Conservation (phyloP, 2,113 vertebrate species). For the Anhinga rufa region DNA sequence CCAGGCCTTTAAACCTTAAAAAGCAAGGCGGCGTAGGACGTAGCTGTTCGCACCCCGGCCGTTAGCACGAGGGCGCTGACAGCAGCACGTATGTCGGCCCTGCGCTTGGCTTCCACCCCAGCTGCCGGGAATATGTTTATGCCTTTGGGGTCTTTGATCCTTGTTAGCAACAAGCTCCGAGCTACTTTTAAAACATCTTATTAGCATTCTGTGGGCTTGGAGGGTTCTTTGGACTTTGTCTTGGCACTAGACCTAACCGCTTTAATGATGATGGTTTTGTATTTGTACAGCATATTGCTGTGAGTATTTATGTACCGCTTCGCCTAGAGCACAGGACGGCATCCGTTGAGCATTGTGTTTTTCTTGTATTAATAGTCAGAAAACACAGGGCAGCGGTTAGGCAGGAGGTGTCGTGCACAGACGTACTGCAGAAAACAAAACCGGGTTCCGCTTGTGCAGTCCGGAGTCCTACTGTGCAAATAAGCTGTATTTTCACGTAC, state of each 20-base stretch:
- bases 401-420: background rate
- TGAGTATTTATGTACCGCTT: background rate
- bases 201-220: background rate
- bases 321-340: background rate
- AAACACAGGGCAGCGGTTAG: background rate
- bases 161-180: background rate
- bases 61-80: background rate
- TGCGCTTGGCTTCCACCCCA: background rate
- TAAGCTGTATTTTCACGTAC: background rate
- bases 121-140: background rate
- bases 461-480: background rate
- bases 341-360: background rate
- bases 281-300: background rate
- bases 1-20: background rate
- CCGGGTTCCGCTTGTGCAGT: background rate
- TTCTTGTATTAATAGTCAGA: background rate
- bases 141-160: background rate
- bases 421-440: background rate
- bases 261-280: background rate
- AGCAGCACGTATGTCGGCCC: rapidly evolving
- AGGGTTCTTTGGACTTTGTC: background rate
- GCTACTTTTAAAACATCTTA: background rate
- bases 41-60: background rate
- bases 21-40: background rate
- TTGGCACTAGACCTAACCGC: background rate